Conservation (phyloP, 92 coral and sea anemone genomes). For the Parazoanthus darwini region DNA sequence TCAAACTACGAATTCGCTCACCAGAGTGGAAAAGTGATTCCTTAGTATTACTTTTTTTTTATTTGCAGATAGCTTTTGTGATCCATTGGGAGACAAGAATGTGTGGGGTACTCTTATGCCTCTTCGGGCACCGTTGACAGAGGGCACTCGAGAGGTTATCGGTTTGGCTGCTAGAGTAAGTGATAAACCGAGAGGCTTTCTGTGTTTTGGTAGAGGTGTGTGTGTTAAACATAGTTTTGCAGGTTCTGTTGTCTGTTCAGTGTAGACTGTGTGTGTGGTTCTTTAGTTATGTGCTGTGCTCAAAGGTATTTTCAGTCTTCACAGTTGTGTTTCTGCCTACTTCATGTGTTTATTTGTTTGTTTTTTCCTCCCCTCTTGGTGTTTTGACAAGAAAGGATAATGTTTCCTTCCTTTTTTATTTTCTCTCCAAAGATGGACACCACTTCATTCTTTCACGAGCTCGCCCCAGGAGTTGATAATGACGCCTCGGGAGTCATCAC, state of each 20-base stretch:
- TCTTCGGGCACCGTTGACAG: slow-evolving; percentile 32
- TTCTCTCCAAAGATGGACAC: slow-evolving; percentile 71
- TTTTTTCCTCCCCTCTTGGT: neutral
- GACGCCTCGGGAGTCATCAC: slow-evolving; percentile 89
- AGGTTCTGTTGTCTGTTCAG: no score
- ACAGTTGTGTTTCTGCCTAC: neutral
- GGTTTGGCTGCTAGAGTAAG: slow-evolving; percentile 88
- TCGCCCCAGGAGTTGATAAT: slow-evolving; percentile 89
- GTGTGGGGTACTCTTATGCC: slow-evolving; percentile 96
- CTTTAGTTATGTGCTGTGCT: no score
- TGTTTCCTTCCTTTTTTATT: neutral
- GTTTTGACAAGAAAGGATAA: neutral
- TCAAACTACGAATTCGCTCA: no score
- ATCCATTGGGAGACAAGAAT: slow-evolving; percentile 88
- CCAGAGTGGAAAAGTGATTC: neutral
- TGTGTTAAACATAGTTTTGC: no score
- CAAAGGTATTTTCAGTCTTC: no score
- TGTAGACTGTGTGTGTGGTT: neutral
- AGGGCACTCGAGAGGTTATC: slow-evolving; percentile 56
- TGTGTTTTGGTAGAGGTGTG: no score
- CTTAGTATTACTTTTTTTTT: neutral
- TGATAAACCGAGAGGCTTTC: neutral
- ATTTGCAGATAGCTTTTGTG: slow-evolving; percentile 76
- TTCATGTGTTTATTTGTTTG: neutral
- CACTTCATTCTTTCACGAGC: slow-evolving; percentile 87